A percentile compares a stretch with the other conserved stretches of the same genome.
These are phyloP conservation scores for Imbricaverruca yamaguchii DNA, from an alignment of 2,888 invertebrate genomes.

Conservation along the genomic window DNA sequence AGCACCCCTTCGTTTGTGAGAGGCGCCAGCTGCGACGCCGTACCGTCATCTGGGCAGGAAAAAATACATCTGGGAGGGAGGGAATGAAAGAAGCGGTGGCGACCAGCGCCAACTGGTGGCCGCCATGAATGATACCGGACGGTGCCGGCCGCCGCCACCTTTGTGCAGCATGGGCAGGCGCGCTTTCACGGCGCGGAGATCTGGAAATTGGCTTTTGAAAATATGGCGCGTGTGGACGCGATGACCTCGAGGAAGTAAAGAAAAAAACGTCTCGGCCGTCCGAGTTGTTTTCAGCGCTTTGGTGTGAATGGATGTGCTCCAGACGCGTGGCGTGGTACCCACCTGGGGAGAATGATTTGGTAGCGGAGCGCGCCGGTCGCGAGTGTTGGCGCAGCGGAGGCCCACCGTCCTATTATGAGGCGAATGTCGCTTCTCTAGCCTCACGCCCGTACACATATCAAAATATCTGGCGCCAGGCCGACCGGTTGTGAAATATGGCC, in stretches of 20 bases:
- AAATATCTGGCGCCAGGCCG: no score
- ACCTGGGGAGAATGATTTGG: not conserved
- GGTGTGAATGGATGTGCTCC: not conserved
- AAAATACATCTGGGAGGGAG: not conserved
- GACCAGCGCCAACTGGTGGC: not conserved
- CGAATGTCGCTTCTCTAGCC: no score
- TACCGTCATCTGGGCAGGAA: not conserved
- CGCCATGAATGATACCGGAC: not conserved
- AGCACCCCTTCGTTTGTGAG: not conserved
- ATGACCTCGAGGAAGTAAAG: not conserved
- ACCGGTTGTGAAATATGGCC: no score
- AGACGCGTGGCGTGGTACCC: not conserved
- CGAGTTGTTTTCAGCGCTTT: not conserved
- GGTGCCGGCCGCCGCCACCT: not conserved
- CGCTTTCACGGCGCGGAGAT: not conserved
- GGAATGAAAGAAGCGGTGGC: not conserved
- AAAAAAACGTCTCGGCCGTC: no score
- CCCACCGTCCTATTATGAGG: no score
- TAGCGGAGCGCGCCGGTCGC: no score
- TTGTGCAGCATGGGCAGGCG: not conserved
- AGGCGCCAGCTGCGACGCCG: not conserved
- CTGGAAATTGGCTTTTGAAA: not conserved
- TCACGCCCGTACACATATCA: no score
- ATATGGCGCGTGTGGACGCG: not conserved
- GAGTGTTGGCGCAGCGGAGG: no score